A percentile compares a stretch with the other conserved stretches of the same genome.
Conservation (phyloP, 2,797 vertebrate species). For the Xenops minutus region DNA sequence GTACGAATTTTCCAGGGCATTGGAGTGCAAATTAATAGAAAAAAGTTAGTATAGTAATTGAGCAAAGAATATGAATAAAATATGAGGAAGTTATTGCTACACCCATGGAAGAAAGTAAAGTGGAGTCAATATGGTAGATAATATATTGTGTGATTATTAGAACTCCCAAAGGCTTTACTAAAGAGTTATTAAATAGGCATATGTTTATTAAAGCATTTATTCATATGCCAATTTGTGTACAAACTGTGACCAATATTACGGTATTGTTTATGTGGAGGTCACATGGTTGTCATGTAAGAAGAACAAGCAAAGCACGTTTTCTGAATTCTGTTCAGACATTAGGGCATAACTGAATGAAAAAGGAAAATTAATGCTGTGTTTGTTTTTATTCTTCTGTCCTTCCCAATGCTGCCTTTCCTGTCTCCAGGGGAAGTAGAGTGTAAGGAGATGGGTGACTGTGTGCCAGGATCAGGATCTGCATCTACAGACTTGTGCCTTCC, state of each 20-base stretch:
- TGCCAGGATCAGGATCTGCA: slow-evolving; percentile 79
- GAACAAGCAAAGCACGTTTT: background rate
- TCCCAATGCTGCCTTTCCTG: background rate
- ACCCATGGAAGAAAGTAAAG: background rate
- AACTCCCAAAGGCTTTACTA: background rate
- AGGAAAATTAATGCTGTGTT: background rate
- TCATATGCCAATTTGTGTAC: background rate
- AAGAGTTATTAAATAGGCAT: background rate
- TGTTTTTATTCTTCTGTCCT: background rate
- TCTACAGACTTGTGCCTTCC: slow-evolving; percentile 96
- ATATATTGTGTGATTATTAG: background rate
- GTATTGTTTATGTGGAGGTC: background rate
- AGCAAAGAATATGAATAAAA: background rate
- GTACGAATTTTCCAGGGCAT: background rate
- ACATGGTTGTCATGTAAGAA: background rate
- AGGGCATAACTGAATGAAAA: background rate
- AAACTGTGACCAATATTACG: background rate
- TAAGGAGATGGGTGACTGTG: slow-evolving; percentile 91
- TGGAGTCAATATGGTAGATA: background rate
- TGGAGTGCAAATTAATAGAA: background rate
- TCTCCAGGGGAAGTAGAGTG: slow-evolving; percentile 88
- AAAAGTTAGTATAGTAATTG: background rate
- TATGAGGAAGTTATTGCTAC: background rate
- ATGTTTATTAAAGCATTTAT: background rate
- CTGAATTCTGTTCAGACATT: background rate